Conservation (phyloP, 2,797 vertebrate species). For the Uromys caudimaculatus region DNA sequence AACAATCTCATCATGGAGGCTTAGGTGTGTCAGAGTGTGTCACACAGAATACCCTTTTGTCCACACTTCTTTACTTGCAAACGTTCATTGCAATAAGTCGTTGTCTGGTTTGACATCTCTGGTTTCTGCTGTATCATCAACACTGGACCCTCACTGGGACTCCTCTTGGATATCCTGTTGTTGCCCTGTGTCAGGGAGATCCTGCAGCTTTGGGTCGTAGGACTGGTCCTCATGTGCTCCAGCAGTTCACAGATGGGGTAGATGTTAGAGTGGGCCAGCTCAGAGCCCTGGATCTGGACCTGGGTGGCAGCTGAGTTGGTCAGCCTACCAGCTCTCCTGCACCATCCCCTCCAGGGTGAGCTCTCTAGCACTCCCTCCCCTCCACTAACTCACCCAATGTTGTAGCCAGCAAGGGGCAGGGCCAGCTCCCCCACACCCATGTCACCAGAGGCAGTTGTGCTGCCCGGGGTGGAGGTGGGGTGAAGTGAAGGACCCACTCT, state of each 20-base stretch:
- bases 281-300: neutral
- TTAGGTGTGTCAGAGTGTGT: neutral
- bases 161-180: too few relatives aligned
- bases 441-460: too few relatives aligned
- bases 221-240: neutral
- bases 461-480: too few relatives aligned
- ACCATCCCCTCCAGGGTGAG: neutral
- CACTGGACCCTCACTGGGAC: too few relatives aligned
- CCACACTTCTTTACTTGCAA: neutral
- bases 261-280: neutral
- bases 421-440: too few relatives aligned
- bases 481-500: too few relatives aligned
- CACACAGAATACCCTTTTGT: neutral
- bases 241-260: neutral
- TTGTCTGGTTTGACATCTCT: rapidly evolving
- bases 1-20: neutral
- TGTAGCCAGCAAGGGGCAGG: neutral
- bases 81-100: neutral
- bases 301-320: neutral
- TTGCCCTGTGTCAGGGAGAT: neutral
- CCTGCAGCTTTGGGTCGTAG: neutral
- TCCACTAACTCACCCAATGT: neutral
- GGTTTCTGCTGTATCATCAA: neutral
- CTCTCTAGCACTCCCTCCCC: neutral
- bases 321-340: neutral